Evolutionary conservation across 2,888 invertebrate genomes (phyloP), one percentile per base, ranked within the genome.

Genomic region (Lottia gigantea): DNA sequence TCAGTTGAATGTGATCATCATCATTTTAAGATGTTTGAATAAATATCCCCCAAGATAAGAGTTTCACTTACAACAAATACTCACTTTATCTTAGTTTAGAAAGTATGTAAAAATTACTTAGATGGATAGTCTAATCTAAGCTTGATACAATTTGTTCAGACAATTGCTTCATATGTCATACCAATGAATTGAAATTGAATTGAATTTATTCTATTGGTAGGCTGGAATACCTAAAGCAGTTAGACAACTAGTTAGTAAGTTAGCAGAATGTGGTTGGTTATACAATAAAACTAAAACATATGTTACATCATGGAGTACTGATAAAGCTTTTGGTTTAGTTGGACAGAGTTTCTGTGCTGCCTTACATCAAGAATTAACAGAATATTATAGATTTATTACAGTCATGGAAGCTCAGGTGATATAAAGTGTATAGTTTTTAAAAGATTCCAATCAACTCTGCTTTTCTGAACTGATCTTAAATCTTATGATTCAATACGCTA

Each of bases 351-450:
- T 97, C 78, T 93, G 95, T 70, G 92, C 95, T 2, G 94, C 94
- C 2, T 90, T 98, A 71, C 92, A 94, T 82, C 92, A 94, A 71
- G 95, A 97, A 88, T 90, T 98, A 16, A 93, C 93, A 0, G 94
- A 94, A 84, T 97, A 95, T 89, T 96, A 96, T 87, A 92, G 95
- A 76, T 92, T 95, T 80, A 92, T 98, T 71, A 95, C 97, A 0
- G 90, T 95, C 67, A 90, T 97, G 67, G 95, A 97, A 88, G 94
- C 95, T 68, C 94, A 95, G 91, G 94, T 95, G 83, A 90, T 89
- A 31, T 31, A 31, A 31, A 31, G 31, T 31, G 2, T 6, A 31
- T 31, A n/a, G n/a, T n/a, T n/a, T n/a, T n/a, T n/a, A n/a, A n/a
- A n/a, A n/a, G n/a, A n/a, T n/a, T n/a, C n/a, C n/a, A n/a, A n/a